phyloP scores from a whole-genome alignment of 2,113 vertebrate species.

The Sclerurus mexicanus region DNA sequence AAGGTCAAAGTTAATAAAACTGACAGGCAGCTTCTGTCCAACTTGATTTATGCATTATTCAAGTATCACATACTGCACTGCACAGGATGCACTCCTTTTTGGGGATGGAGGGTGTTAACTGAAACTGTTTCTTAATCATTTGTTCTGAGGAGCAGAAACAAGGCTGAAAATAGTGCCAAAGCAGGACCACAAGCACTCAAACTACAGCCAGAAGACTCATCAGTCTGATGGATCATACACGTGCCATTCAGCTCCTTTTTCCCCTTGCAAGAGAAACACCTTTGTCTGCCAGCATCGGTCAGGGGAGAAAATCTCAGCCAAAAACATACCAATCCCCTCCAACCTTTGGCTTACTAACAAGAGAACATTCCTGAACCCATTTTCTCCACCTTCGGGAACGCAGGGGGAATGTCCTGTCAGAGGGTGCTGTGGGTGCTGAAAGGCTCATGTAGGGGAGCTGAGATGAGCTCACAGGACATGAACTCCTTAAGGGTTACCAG shows the following conservation, averaged over 20 bases:
- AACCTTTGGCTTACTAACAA: neutral
- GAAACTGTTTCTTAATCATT: slow-evolving; percentile 28
- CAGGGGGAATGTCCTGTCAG: neutral
- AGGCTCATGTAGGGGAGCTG: neutral
- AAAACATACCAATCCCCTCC: neutral
- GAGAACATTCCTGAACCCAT: neutral
- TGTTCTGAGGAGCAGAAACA: slow-evolving; percentile 32
- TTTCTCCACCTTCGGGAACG: neutral
- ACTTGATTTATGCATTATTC: slow-evolving; percentile 77
- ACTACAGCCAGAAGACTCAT: neutral
- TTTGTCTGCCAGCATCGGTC: neutral
- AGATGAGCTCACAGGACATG: neutral
- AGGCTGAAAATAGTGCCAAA: neutral
- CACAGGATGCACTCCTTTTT: slow-evolving; percentile 25
- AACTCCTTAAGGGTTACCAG: neutral
- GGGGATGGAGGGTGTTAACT: neutral
- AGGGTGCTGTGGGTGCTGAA: neutral
- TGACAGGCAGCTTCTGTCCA: slow-evolving; percentile 74
- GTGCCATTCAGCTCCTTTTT: neutral
- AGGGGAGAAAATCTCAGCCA: neutral
- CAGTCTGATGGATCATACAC: neutral
- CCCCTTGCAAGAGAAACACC: slow-evolving; percentile 27
- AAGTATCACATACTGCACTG: slow-evolving; percentile 48
- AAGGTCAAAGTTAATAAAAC: slow-evolving; percentile 86
- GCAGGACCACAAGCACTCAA: neutral